Evolutionary conservation across 2,113 vertebrate genomes (phyloP).

Genomic region (Tautogolabrus adspersus): DNA sequence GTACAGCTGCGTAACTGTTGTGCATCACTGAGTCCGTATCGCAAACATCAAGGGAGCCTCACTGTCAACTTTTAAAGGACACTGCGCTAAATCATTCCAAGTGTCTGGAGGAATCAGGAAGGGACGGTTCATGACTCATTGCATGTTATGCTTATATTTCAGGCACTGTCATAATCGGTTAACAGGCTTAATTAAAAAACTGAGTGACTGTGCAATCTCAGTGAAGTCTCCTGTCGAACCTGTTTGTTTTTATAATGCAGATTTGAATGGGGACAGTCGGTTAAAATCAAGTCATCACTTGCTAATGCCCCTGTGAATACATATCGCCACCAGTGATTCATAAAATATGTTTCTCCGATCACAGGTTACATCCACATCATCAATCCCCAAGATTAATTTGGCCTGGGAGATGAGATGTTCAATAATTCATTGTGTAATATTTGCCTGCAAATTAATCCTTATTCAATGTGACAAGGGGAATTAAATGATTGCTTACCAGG

Average conservation of each 20-base stretch:
- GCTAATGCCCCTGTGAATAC: conserved; percentile 50
- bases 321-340: conserved; percentile 52
- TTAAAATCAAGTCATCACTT: conserved; percentile 69
- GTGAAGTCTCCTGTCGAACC: conserved; percentile 44
- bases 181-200: conserved; percentile 74
- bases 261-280: conserved; percentile 59
- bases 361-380: conserved; percentile 77
- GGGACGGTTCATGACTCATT: conserved; percentile 53
- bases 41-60: conserved; percentile 47
- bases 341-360: conserved; percentile 68
- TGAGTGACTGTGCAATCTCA: conserved; percentile 53
- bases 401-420: conserved; percentile 77
- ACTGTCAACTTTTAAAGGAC: conserved; percentile 60
- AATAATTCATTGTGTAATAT: conserved; percentile 84
- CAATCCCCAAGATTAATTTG: conserved; percentile 80
- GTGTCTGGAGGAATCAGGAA: conserved; percentile 56
- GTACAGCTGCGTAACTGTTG: conserved; percentile 37
- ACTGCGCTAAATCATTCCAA: conserved; percentile 39
- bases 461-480: conserved; percentile 78
- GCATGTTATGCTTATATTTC: conserved; percentile 51
- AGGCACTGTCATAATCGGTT: conserved; percentile 62
- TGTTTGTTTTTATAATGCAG: conserved; percentile 62
- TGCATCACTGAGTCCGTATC: conserved; percentile 33
- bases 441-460: conserved; percentile 80
- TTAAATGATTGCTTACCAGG: conserved; percentile 82